phyloP scores from a whole-genome alignment of 2,797 vertebrate species.

The Hipposideros larvatus region DNA sequence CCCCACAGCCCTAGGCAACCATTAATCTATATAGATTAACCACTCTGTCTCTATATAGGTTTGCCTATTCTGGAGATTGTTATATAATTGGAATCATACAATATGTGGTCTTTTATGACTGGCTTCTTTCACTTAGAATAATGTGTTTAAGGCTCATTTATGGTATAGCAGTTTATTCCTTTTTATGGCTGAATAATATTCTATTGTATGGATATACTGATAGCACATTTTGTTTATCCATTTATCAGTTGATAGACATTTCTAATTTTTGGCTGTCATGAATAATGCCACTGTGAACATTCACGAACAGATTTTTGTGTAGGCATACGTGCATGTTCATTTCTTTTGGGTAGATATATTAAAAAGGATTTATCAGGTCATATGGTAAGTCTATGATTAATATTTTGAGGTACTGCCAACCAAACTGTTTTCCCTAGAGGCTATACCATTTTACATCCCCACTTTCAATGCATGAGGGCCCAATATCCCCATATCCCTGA shows the following conservation, averaged over 20 bases:
- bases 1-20: not conserved
- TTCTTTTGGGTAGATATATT: not conserved
- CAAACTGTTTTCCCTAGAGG: not conserved
- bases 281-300: not conserved
- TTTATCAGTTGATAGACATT: not conserved
- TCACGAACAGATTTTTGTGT: not conserved
- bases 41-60: not conserved
- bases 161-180: not conserved
- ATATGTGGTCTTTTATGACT: not conserved
- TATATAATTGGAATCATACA: not conserved
- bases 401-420: not conserved
- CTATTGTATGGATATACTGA: not conserved
- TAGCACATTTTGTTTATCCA: not conserved
- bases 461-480: not conserved
- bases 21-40: not conserved
- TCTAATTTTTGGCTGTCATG: not conserved
- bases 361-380: not conserved
- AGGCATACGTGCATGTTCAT: not conserved
- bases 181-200: constrained; percentile 15
- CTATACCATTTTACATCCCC: not conserved
- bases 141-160: not conserved
- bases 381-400: not conserved
- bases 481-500: not conserved
- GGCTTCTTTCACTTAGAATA: not conserved
- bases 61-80: not conserved